These are phyloP conservation scores for Sabatieria punctata DNA, from an alignment of 2,888 invertebrate species.

Conservation along the genomic window DNA sequence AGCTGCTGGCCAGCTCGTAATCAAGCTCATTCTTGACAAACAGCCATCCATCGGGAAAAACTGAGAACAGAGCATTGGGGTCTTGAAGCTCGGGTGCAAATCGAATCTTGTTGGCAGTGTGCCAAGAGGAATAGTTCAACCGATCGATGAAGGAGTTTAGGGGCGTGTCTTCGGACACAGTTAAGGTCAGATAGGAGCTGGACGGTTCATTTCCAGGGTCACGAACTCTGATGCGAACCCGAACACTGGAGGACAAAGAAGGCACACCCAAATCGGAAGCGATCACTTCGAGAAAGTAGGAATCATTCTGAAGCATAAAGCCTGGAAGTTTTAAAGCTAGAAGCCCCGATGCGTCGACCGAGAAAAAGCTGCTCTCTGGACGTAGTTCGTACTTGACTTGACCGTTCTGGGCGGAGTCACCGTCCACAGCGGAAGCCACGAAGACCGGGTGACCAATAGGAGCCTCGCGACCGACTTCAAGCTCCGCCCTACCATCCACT, in stretches of 20 bases:
- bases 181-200: not conserved
- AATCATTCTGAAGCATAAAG: not conserved
- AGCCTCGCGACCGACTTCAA: not conserved
- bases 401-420: not conserved
- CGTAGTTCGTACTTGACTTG: not conserved
- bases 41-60: conserved; percentile 81
- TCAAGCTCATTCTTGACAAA: conserved; percentile 71
- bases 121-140: too few species aligned
- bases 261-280: not conserved
- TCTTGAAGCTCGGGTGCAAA: too few species aligned
- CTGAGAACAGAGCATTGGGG: conserved; percentile 50
- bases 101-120: too few species aligned
- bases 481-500: not conserved
- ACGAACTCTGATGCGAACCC: not conserved
- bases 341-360: not conserved
- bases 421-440: not conserved
- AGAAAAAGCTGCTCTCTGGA: not conserved
- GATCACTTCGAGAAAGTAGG: not conserved
- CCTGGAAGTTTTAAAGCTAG: not conserved
- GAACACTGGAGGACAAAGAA: not conserved
- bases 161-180: not conserved
- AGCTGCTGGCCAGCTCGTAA: conserved; percentile 46
- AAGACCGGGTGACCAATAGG: not conserved
- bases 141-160: not conserved
- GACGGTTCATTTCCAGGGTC: too few species aligned